A percentile compares a stretch with the other conserved stretches of the same genome.
phyloP scores from a whole-genome alignment of 2,113 vertebrate species.

The Gymnorhina tibicen region DNA sequence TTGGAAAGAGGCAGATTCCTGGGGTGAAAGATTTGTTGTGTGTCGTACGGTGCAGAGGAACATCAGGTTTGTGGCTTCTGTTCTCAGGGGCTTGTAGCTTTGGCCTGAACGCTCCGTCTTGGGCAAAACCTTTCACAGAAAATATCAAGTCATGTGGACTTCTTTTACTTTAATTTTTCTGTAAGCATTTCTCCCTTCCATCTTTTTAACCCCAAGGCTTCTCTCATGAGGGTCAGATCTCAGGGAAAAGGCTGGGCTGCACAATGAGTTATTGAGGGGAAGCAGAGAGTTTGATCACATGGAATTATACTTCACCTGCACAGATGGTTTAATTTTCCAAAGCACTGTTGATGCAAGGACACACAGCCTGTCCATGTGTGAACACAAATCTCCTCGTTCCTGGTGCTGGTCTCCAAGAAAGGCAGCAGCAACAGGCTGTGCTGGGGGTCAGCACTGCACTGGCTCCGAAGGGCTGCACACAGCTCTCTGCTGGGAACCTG shows the following conservation, averaged over 20 bases:
- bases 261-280: background rate
- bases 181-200: background rate
- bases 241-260: background rate
- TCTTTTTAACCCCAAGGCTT: background rate
- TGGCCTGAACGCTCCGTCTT: fast-evolving
- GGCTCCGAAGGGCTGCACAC: background rate
- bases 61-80: background rate
- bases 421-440: background rate
- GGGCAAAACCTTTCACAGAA: background rate
- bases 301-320: background rate
- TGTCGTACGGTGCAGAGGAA: background rate
- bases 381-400: background rate
- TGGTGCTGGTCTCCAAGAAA: background rate
- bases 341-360: background rate
- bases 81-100: background rate
- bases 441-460: background rate
- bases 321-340: background rate
- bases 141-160: background rate
- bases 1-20: background rate
- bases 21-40: background rate
- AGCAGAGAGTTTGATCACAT: background rate
- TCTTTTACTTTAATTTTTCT: background rate
- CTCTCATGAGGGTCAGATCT: background rate
- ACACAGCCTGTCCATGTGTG: background rate
- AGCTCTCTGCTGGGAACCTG: background rate